phyloP scores from a whole-genome alignment of 1,140 invertebrate genomes.

The Chelonus insularis region DNA sequence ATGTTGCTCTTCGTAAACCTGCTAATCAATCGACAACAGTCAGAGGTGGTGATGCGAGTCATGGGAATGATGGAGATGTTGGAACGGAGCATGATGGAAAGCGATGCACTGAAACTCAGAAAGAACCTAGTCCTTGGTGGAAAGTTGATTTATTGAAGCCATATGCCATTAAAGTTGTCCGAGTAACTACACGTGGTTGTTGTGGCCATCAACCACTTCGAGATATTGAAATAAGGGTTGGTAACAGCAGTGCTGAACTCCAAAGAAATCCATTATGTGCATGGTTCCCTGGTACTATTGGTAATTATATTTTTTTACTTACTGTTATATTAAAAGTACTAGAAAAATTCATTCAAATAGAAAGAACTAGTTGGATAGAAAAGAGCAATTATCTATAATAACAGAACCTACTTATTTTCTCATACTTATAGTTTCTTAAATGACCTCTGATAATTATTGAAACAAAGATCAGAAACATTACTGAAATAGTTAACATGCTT shows the following conservation, averaged over 20 bases:
- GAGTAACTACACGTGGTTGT: constrained; percentile 83
- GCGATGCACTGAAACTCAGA: constrained; percentile 85
- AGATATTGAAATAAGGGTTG: constrained; percentile 88
- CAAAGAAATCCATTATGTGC: constrained; percentile 88
- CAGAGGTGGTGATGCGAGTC: constrained; percentile 75
- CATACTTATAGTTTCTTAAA: no score
- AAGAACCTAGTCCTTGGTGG: constrained; percentile 90
- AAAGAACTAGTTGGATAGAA: no score
- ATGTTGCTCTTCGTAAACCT: constrained; percentile 84
- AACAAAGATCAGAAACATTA: no score
- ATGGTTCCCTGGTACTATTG: constrained; percentile 90
- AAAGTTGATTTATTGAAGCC: constrained; percentile 81
- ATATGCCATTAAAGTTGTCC: constrained; percentile 80
- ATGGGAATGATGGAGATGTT: constrained; percentile 83
- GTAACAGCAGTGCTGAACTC: constrained; percentile 83
- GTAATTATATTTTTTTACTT: constrained; percentile 59
- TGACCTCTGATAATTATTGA: no score
- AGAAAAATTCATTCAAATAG: constrained; percentile 3
- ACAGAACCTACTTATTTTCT: no score
- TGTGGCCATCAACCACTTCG: constrained; percentile 88
- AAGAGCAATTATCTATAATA: background rate
- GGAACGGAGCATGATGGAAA: constrained; percentile 84
- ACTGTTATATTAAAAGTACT: background rate
- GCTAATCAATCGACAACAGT: constrained; percentile 88
- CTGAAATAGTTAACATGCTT: no score